Evolutionary conservation across 2,797 vertebrate species (phyloP).

Genomic region (Tinamus major): DNA sequence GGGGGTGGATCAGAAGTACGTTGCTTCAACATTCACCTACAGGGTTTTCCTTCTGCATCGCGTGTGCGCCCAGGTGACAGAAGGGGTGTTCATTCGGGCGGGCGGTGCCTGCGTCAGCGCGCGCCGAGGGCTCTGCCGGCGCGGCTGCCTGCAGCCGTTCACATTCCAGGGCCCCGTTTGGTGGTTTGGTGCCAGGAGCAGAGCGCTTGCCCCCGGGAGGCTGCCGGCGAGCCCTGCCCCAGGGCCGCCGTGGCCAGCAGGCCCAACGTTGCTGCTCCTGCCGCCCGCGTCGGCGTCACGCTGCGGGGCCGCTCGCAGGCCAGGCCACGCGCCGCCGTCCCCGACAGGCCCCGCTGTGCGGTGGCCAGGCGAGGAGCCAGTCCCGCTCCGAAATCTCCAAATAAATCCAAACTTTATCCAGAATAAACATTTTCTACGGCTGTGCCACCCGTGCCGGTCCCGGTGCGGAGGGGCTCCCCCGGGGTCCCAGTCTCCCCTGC

Average conservation of each 20-base stretch:
- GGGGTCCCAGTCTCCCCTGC: neutral
- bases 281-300: no score
- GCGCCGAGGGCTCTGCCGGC: no score
- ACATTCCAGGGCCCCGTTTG: no score
- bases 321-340: neutral
- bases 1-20: slow-evolving; percentile 23
- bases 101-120: neutral
- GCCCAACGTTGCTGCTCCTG: no score
- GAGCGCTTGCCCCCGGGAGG: no score
- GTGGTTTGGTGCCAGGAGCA: no score
- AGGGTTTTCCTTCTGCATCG: neutral
- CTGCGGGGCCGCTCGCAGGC: neutral
- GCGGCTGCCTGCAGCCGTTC: no score
- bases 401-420: neutral
- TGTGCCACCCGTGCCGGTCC: neutral
- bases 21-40: neutral
- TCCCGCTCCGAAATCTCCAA: neutral
- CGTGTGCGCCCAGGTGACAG: neutral
- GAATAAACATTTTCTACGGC: slow-evolving; percentile 16
- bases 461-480: fast-evolving
- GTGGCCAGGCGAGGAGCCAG: slow-evolving; percentile 39
- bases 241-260: no score
- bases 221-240: no score
- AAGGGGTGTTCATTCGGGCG: neutral
- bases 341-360: slow-evolving; percentile 18